A percentile compares a stretch with the other conserved stretches of the same genome.
phyloP scores from a whole-genome alignment of 1,140 invertebrate species.

The Eueides isabella region DNA sequence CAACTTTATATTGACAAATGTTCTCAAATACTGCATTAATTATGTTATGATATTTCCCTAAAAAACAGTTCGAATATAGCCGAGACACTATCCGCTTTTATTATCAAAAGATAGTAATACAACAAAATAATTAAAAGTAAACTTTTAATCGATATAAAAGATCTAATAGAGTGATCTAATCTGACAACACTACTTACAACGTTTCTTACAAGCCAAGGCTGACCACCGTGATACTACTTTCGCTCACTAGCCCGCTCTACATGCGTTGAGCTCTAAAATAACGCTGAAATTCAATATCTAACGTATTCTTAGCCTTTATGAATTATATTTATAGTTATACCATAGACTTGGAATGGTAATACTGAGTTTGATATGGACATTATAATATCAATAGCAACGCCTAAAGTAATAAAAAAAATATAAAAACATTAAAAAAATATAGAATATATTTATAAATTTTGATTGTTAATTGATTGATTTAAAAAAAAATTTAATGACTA shows the following conservation, averaged over 20 bases:
- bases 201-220: constrained; percentile 63
- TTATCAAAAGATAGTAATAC: neutral
- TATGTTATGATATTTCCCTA: too few species aligned
- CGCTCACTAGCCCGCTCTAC: constrained; percentile 49
- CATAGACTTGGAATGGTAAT: neutral
- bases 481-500: too few species aligned
- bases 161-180: constrained; percentile 50
- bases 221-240: constrained; percentile 67
- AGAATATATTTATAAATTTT: too few species aligned
- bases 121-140: constrained; percentile 17
- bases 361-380: too few species aligned
- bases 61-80: neutral
- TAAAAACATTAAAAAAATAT: too few species aligned
- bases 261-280: constrained; percentile 43
- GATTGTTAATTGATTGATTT: too few species aligned
- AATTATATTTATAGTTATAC: neutral
- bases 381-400: too few species aligned
- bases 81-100: neutral
- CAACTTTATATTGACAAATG: too few species aligned
- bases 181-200: constrained; percentile 41
- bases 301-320: neutral
- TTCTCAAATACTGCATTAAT: too few species aligned
- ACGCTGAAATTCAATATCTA: constrained; percentile 21
- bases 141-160: constrained; percentile 29
- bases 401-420: too few species aligned